Evolutionary conservation across 2,113 vertebrate genomes (phyloP).

Genomic region (Plecturocebus donacophilus): DNA sequence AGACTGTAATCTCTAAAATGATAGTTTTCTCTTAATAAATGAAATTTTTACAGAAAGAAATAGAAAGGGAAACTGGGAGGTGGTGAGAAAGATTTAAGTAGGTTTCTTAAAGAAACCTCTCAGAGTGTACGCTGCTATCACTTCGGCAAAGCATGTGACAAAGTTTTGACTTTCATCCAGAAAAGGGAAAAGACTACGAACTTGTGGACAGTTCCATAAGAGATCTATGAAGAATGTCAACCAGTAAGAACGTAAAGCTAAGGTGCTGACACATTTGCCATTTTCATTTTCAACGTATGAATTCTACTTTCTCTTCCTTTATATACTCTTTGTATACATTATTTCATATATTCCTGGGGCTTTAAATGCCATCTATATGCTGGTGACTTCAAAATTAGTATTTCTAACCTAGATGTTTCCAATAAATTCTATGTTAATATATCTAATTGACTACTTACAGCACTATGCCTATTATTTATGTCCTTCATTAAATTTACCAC

Average conservation of each 20-base stretch:
- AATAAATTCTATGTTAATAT: constrained; percentile 23
- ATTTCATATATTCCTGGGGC: not conserved
- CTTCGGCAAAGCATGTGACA: not conserved
- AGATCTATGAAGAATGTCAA: not conserved
- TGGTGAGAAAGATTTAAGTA: not conserved
- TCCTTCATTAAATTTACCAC: not conserved
- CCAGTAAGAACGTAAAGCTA: not conserved
- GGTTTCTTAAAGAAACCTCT: not conserved
- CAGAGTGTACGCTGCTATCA: not conserved
- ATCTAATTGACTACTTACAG: not conserved
- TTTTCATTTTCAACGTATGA: not conserved
- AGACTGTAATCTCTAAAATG: constrained; percentile 8
- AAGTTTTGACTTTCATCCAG: not conserved
- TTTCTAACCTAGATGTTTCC: not conserved
- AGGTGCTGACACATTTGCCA: not conserved
- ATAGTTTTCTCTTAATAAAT: not conserved
- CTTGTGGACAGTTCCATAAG: not conserved
- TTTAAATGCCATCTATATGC: not conserved
- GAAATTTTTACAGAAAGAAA: not conserved
- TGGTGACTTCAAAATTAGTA: not conserved
- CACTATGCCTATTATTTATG: not conserved
- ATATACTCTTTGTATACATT: not conserved
- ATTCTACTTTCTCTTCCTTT: not conserved
- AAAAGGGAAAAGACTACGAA: not conserved
- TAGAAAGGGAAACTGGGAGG: not conserved